These are phyloP conservation scores for Plectus sambesii DNA, from an alignment of 1,140 invertebrate species.

Conservation along the genomic window DNA sequence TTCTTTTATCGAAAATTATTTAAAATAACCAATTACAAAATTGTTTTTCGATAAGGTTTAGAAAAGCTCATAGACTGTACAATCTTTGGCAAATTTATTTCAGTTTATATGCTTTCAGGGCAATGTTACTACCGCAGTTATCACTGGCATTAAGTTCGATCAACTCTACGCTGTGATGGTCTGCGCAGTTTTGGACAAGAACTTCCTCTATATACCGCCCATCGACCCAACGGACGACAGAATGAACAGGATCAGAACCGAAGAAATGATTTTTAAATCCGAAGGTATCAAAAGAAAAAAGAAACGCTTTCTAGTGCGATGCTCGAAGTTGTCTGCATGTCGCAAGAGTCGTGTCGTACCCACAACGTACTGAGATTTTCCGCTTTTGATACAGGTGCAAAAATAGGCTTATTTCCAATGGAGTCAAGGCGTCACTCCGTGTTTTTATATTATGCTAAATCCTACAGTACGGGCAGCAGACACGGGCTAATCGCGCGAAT, in stretches of 20 bases:
- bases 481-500: no score
- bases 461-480: no score
- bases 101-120: slow-evolving; percentile 12
- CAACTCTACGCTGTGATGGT: slow-evolving; percentile 37
- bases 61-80: slow-evolving; percentile 1
- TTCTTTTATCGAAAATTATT: slow-evolving; percentile 2
- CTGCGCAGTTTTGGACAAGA: slow-evolving; percentile 31
- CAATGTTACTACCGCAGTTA: slow-evolving; percentile 23
- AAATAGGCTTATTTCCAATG: no score
- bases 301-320: no score
- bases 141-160: slow-evolving; percentile 27
- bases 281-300: slow-evolving; percentile 18
- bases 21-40: no score
- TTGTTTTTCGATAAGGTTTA: slow-evolving; percentile 5
- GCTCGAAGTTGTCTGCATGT: no score
- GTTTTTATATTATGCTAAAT: no score
- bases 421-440: no score
- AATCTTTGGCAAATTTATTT: slow-evolving; percentile 6
- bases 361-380: no score
- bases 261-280: slow-evolving; percentile 17
- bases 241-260: slow-evolving; percentile 7
- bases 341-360: no score
- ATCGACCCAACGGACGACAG: slow-evolving; percentile 4
- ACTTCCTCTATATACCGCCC: slow-evolving; percentile 10
- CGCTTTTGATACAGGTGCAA: no score